These are phyloP conservation scores for Notodonta dromedarius DNA, from an alignment of 2,888 invertebrate species.

Conservation along the genomic window DNA sequence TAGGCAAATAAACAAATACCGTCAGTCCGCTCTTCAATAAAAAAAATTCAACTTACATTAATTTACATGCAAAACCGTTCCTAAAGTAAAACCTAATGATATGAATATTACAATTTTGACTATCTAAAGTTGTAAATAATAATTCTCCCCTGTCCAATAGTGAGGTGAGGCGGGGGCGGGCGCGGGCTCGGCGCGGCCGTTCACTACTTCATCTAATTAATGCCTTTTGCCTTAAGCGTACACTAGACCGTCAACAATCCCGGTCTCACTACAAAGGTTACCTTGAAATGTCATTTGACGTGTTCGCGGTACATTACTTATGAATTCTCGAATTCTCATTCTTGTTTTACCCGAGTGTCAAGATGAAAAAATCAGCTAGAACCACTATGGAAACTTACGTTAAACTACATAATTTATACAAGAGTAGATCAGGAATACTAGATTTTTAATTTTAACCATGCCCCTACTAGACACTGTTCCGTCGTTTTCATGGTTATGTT, in stretches of 20 bases:
- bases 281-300: slow-evolving; percentile 57
- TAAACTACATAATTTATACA: slow-evolving; percentile 75
- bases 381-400: slow-evolving; percentile 69
- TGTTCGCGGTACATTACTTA: slow-evolving; percentile 41
- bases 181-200: slow-evolving; percentile 51
- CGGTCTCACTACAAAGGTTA: slow-evolving; percentile 58
- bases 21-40: slow-evolving; percentile 62
- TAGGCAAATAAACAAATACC: slow-evolving; percentile 68
- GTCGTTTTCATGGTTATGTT: slow-evolving; percentile 45
- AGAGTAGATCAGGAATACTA: slow-evolving; percentile 75
- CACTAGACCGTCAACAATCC: slow-evolving; percentile 55
- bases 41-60: slow-evolving; percentile 66
- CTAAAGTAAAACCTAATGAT: slow-evolving; percentile 84
- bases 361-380: slow-evolving; percentile 70
- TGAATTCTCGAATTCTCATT: slow-evolving; percentile 51
- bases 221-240: slow-evolving; percentile 61
- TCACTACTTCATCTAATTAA: slow-evolving; percentile 50
- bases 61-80: slow-evolving; percentile 64
- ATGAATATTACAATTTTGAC: slow-evolving; percentile 82
- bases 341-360: slow-evolving; percentile 57
- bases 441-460: slow-evolving; percentile 61
- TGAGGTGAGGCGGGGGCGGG: slow-evolving; percentile 46
- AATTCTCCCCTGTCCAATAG: slow-evolving; percentile 49
- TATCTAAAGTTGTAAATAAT: slow-evolving; percentile 77
- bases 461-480: slow-evolving; percentile 60